Conservation (phyloP, 1,140 invertebrate species). For the Carposina sasakii region DNA sequence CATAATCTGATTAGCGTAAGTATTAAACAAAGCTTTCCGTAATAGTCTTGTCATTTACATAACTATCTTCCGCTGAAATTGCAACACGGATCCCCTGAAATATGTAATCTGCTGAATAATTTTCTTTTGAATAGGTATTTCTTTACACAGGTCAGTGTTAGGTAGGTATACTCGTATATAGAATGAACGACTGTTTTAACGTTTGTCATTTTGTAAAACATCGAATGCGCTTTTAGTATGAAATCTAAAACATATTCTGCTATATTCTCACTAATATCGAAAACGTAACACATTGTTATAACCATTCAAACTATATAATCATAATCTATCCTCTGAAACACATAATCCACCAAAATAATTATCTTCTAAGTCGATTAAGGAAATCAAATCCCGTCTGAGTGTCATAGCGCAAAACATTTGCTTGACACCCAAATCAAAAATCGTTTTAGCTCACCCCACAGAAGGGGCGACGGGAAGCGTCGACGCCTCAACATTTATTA, state of each 20-base stretch:
- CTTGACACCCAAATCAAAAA: slow-evolving; percentile 72
- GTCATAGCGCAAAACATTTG: slow-evolving; percentile 69
- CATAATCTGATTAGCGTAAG: slow-evolving; percentile 70
- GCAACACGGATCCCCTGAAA: slow-evolving; percentile 19
- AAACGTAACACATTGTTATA: too few species aligned
- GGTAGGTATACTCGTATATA: too few species aligned
- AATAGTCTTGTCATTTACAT: slow-evolving; percentile 49
- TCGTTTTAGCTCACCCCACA: slow-evolving; percentile 67
- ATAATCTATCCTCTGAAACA: too few species aligned
- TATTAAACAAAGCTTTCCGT: slow-evolving; percentile 62
- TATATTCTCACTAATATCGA: too few species aligned
- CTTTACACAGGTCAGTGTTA: too few species aligned
- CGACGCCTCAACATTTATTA: slow-evolving; percentile 72
- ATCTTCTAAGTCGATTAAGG: slow-evolving; percentile 59
- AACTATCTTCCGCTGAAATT: slow-evolving; percentile 18
- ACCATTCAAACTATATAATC: too few species aligned
- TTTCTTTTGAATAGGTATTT: background rate
- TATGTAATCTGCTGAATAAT: slow-evolving; percentile 18
- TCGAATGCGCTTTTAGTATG: too few species aligned
- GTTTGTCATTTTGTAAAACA: too few species aligned
- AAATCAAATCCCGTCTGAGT: slow-evolving; percentile 64
- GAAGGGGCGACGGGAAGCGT: slow-evolving; percentile 56
- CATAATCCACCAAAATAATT: slow-evolving; percentile 11
- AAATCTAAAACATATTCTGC: too few species aligned
- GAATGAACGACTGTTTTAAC: too few species aligned